These are phyloP conservation scores for Caenorhabditis inopinata DNA, from an alignment of 1,140 invertebrate species.

Conservation along the genomic window DNA sequence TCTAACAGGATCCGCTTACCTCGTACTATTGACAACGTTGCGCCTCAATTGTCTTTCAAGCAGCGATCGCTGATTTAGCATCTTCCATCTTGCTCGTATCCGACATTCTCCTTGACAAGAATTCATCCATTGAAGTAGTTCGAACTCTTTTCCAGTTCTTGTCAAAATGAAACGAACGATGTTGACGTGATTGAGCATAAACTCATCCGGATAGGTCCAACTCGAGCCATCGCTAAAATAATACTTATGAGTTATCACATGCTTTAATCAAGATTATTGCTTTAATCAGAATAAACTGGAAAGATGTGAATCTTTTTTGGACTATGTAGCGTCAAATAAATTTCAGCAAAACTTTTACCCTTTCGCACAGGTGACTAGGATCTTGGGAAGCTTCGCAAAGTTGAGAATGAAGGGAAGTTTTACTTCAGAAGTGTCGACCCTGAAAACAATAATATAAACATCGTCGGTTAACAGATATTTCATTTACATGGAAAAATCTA, in stretches of 20 bases:
- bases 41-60: background rate
- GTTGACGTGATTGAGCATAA: slow-evolving; percentile 13
- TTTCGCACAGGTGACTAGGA: background rate
- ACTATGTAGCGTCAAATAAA: too few species aligned
- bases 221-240: background rate
- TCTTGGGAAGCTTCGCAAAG: background rate
- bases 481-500: slow-evolving; percentile 5
- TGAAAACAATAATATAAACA: background rate
- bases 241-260: too few species aligned
- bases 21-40: background rate
- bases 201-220: slow-evolving; percentile 3
- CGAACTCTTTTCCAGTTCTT: background rate
- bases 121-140: background rate
- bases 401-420: background rate
- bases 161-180: background rate
- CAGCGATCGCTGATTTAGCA: background rate
- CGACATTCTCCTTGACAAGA: background rate
- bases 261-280: background rate
- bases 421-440: background rate
- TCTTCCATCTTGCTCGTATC: background rate
- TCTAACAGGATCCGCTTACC: slow-evolving; percentile 6
- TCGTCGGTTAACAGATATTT: background rate
- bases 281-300: too few species aligned
- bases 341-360: background rate
- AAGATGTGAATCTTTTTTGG: too few species aligned